Evolutionary conservation across 2,888 invertebrate species (phyloP).

Genomic region (Stenodema calcarata): DNA sequence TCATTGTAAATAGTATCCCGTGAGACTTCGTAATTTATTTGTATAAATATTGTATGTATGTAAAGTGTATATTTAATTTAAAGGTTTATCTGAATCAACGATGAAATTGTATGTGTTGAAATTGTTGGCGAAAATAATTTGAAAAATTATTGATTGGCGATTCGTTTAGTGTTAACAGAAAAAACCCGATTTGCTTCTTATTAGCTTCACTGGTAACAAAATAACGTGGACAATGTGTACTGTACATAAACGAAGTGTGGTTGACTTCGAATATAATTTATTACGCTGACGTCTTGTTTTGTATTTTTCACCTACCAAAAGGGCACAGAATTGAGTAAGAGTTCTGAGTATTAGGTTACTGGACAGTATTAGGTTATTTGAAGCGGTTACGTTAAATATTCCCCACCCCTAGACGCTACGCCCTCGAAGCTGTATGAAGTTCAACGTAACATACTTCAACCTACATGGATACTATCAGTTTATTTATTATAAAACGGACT

Average conservation of each 20-base stretch:
- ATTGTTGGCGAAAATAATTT: not conserved
- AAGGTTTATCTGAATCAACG: not conserved
- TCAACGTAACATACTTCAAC: too few species aligned
- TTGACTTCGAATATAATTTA: slow-evolving; percentile 31
- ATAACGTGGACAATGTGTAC: not conserved
- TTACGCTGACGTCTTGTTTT: not conserved
- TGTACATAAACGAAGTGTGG: slow-evolving; percentile 23
- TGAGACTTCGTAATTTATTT: slow-evolving; percentile 36
- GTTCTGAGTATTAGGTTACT: too few species aligned
- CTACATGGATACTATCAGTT: too few species aligned
- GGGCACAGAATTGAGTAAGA: too few species aligned
- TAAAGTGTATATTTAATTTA: slow-evolving; percentile 2
- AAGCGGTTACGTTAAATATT: too few species aligned
- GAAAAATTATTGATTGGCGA: not conserved
- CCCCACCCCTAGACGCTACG: too few species aligned
- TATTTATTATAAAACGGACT: not conserved
- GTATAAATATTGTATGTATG: slow-evolving; percentile 31
- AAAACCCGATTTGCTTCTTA: not conserved
- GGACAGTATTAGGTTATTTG: too few species aligned
- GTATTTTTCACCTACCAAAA: not conserved
- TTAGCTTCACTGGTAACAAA: not conserved
- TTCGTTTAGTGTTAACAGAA: not conserved
- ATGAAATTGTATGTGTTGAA: not conserved
- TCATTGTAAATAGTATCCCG: slow-evolving; percentile 11
- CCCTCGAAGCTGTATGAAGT: too few species aligned